A percentile compares a stretch with the other conserved stretches of the same genome.
Conservation (phyloP, 1,140 invertebrate genomes). For the Aleiodes sp. region DNA sequence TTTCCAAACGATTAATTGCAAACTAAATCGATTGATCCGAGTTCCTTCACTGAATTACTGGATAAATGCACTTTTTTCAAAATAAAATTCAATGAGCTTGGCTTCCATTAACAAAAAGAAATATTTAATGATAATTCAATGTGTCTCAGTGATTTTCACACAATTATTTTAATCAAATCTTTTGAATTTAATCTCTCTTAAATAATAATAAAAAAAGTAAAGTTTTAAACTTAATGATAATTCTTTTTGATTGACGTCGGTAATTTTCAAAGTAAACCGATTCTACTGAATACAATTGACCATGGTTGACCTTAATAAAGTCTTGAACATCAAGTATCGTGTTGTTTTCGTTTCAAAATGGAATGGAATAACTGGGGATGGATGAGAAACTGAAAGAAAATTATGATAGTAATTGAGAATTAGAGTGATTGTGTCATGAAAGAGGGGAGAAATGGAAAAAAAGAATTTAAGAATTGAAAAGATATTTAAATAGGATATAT, state of each 20-base stretch:
- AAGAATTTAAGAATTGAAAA: not conserved
- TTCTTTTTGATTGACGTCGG: slow-evolving; percentile 36
- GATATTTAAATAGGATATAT: not conserved
- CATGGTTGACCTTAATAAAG: slow-evolving; percentile 52
- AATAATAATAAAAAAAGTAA: too few relatives aligned
- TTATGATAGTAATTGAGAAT: not conserved
- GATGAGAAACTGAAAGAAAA: not conserved
- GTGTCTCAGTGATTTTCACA: too few relatives aligned
- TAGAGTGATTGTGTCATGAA: not conserved
- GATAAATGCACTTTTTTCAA: too few relatives aligned
- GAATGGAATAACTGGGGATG: not conserved
- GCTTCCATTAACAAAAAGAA: slow-evolving; percentile 1
- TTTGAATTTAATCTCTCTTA: too few relatives aligned
- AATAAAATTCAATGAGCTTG: not conserved
- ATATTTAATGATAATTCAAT: too few relatives aligned
- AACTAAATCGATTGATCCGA: too few relatives aligned
- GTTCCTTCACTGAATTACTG: too few relatives aligned
- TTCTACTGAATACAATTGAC: slow-evolving; percentile 48
- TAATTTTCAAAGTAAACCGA: slow-evolving; percentile 33
- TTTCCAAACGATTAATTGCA: too few relatives aligned
- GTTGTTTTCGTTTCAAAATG: too few relatives aligned
- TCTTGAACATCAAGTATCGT: slow-evolving; percentile 36
- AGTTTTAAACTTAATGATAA: not conserved
- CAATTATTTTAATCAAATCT: too few relatives aligned
- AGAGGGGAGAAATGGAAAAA: too few relatives aligned